Evolutionary conservation across 2,797 vertebrate genomes (phyloP).

Genomic region (Helarctos malayanus): DNA sequence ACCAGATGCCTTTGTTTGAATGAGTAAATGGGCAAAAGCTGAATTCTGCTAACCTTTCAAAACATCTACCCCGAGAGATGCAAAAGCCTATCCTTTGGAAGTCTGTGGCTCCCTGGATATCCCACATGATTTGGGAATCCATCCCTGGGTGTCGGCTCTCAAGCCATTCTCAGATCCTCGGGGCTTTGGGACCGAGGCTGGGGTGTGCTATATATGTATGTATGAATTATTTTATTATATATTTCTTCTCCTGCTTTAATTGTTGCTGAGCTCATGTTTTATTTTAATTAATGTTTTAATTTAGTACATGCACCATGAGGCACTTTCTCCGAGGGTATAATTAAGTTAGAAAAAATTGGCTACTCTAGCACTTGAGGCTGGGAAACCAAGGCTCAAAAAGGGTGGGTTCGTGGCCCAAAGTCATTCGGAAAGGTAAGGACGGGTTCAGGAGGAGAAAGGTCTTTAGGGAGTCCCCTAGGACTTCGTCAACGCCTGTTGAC

Average conservation of each 20-base stretch:
- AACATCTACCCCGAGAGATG: neutral
- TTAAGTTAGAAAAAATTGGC: constrained; percentile 74
- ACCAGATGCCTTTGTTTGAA: neutral
- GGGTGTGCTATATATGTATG: neutral
- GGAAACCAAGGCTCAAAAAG: constrained; percentile 55
- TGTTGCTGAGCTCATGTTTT: constrained; percentile 83
- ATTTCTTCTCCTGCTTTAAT: constrained; percentile 67
- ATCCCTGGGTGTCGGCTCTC: neutral
- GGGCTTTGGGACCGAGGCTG: neutral
- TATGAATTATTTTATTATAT: constrained; percentile 37
- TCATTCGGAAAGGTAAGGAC: constrained; percentile 14
- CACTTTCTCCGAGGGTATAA: constrained; percentile 80
- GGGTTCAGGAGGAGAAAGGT: neutral
- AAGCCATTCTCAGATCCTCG: neutral
- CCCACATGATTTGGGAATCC: neutral
- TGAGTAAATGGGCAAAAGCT: neutral
- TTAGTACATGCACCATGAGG: constrained; percentile 75
- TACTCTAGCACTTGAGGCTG: constrained; percentile 37
- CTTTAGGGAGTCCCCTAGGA: neutral
- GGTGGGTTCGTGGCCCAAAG: constrained; percentile 1
- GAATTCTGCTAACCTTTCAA: constrained; percentile 46
- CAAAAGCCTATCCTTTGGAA: neutral
- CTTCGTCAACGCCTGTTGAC: neutral
- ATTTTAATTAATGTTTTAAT: constrained; percentile 86
- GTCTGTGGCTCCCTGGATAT: neutral